phyloP scores from a whole-genome alignment of 1,140 invertebrate genomes.

The Eubasilissa regina region DNA sequence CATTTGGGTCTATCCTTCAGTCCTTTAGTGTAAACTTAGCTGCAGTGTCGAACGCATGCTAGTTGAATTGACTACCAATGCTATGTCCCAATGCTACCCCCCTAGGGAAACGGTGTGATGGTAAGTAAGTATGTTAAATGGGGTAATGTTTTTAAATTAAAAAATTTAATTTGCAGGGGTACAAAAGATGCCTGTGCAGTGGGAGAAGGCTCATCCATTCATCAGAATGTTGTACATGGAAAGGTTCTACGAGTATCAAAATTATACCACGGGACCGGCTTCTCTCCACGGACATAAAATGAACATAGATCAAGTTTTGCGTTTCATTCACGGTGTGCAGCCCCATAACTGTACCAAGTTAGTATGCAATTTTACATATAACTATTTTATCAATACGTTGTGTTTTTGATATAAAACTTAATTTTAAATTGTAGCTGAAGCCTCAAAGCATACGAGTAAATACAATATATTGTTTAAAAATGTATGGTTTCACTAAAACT shows the following conservation, averaged over 20 bases:
- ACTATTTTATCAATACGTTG: neutral
- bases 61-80: too few species aligned
- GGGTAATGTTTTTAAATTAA: neutral
- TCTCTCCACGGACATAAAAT: slow-evolving; percentile 77
- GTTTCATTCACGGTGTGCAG: slow-evolving; percentile 83
- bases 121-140: too few species aligned
- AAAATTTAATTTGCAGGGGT: slow-evolving; percentile 74
- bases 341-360: slow-evolving; percentile 81
- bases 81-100: too few species aligned
- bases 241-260: slow-evolving; percentile 81
- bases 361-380: slow-evolving; percentile 53
- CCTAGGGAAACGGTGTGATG: too few species aligned
- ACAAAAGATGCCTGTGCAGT: slow-evolving; percentile 85
- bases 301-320: slow-evolving; percentile 85
- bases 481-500: too few species aligned
- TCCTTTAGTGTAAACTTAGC: too few species aligned
- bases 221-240: slow-evolving; percentile 83
- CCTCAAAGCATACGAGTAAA: too few species aligned
- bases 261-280: slow-evolving; percentile 76
- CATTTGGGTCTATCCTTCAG: too few species aligned
- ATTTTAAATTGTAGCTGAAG: too few species aligned
- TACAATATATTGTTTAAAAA: too few species aligned
- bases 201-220: slow-evolving; percentile 79
- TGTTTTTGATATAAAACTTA: too few species aligned
- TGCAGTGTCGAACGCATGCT: too few species aligned